Conservation (phyloP, 2,797 vertebrate species). For the Apogon hyalosoma region DNA sequence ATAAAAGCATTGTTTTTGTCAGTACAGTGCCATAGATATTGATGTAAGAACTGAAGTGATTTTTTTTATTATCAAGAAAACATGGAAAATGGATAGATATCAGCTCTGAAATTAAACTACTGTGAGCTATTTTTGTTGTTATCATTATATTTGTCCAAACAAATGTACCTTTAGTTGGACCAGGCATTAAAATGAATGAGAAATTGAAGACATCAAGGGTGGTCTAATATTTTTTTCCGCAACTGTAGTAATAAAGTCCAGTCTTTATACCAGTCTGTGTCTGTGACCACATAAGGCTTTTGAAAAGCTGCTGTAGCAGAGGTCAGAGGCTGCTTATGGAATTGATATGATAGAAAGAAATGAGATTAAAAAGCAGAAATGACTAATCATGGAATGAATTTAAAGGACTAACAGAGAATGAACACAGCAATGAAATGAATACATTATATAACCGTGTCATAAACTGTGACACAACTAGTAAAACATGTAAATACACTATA, state of each 20-base stretch:
- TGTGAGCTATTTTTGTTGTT: too few species aligned
- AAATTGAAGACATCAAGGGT: too few species aligned
- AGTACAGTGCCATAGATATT: too few species aligned
- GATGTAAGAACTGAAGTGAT: too few species aligned
- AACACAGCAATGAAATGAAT: conserved; percentile 13
- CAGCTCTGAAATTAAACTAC: too few species aligned
- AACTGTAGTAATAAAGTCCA: neutral
- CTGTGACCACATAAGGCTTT: conserved; percentile 39
- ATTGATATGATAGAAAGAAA: conserved; percentile 31
- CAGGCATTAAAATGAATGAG: too few species aligned
- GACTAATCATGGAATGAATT: conserved; percentile 24
- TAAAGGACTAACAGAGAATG: conserved; percentile 6
- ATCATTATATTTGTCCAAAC: too few species aligned
- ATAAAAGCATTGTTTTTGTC: too few species aligned
- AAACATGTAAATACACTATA: neutral
- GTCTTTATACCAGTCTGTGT: conserved; percentile 42
- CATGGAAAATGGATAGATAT: too few species aligned
- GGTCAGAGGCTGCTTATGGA: conserved; percentile 21
- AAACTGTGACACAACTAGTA: neutral
- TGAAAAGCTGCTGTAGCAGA: conserved; percentile 34
- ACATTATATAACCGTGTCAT: neutral
- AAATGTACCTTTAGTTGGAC: too few species aligned
- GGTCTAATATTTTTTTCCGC: too few species aligned
- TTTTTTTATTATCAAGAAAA: too few species aligned
- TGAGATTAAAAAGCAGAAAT: conserved; percentile 25